Percentiles rank a stretch among this genome's conserved stretches.
phyloP scores from a whole-genome alignment of 1,140 invertebrate genomes.

The Drosophila grimshawi region DNA sequence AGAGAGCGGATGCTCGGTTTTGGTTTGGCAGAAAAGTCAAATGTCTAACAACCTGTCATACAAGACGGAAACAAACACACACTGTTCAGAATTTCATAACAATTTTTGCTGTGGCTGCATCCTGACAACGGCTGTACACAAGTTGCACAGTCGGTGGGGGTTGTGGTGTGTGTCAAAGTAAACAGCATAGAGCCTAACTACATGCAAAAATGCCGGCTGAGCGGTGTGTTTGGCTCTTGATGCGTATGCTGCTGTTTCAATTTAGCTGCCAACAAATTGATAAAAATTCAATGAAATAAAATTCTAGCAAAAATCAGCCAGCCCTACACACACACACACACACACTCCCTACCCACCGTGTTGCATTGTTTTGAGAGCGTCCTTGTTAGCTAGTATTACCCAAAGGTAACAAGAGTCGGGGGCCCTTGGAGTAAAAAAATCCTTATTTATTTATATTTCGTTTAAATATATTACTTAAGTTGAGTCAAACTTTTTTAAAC shows the following conservation, averaged over 20 bases:
- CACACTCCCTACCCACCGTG: background rate
- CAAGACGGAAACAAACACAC: conserved; percentile 41
- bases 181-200: conserved; percentile 57
- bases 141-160: background rate
- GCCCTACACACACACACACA: too few relatives aligned
- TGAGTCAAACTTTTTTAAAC: too few relatives aligned
- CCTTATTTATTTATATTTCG: background rate
- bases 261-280: conserved; percentile 66
- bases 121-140: background rate
- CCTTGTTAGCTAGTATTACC: background rate
- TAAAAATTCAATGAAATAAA: conserved; percentile 78
- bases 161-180: conserved; percentile 42
- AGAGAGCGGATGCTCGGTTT: background rate
- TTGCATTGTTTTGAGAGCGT: background rate
- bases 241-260: conserved; percentile 40
- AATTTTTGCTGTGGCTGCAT: conserved; percentile 56
- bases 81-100: conserved; percentile 64
- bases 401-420: background rate
- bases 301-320: conserved; percentile 5
- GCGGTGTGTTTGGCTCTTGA: conserved; percentile 1
- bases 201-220: conserved; percentile 35
- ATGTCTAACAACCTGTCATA: conserved; percentile 76
- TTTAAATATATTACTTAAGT: too few relatives aligned
- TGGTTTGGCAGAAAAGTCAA: conserved; percentile 53
- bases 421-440: background rate